Percentiles rank a stretch among this genome's conserved stretches.
phyloP scores from a whole-genome alignment of 2,113 vertebrate genomes.

The Brevimyrus niger region DNA sequence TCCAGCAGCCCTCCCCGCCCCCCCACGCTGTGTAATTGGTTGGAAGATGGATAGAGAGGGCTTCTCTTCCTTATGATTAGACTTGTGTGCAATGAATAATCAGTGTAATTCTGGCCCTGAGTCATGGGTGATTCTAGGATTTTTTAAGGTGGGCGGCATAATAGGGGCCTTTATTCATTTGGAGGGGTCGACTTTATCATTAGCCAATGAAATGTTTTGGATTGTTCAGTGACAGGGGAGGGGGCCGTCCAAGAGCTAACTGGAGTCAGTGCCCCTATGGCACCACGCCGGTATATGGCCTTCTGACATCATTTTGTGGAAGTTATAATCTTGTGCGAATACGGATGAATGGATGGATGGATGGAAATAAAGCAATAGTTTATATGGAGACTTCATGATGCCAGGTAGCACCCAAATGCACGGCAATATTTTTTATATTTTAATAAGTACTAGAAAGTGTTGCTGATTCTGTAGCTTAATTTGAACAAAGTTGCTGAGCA shows the following conservation, averaged over 20 bases:
- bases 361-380: background rate
- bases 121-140: background rate
- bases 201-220: background rate
- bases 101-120: background rate
- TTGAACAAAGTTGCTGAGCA: background rate
- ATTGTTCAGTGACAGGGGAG: background rate
- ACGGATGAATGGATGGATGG: background rate
- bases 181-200: background rate
- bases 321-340: background rate
- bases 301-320: background rate
- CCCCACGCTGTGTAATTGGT: background rate
- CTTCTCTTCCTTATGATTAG: background rate
- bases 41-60: background rate
- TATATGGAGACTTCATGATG: background rate
- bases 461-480: background rate
- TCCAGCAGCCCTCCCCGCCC: background rate
- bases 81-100: background rate
- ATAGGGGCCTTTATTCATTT: background rate
- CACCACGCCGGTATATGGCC: background rate
- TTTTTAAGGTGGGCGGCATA: background rate
- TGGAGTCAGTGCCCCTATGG: background rate
- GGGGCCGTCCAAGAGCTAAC: background rate
- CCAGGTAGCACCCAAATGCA: background rate
- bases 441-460: background rate
- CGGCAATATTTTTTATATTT: background rate